A percentile compares a stretch with the other conserved stretches of the same genome.
Evolutionary conservation across 2,797 vertebrate species (phyloP).

Genomic region (Nasua narica): DNA sequence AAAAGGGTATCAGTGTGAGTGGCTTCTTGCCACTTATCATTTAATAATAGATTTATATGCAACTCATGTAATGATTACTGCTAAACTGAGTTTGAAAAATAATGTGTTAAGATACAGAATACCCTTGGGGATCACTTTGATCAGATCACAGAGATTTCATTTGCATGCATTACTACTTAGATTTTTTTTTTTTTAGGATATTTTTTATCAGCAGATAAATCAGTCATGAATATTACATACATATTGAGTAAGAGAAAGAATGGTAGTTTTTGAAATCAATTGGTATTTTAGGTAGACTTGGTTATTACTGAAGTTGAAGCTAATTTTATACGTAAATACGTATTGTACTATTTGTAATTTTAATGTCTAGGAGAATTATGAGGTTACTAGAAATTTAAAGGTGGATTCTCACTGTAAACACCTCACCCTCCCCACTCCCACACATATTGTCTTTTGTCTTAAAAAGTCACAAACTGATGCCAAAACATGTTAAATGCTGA

Average conservation of each 20-base stretch:
- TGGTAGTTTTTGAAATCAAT: background rate
- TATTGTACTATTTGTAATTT: background rate
- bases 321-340: background rate
- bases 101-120: background rate
- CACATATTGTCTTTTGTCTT: background rate
- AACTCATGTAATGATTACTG: background rate
- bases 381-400: background rate
- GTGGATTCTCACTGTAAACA: background rate
- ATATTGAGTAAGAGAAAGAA: background rate
- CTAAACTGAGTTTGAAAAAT: background rate
- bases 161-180: background rate
- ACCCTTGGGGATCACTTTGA: background rate
- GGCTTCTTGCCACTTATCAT: background rate
- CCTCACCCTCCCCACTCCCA: background rate
- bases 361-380: background rate
- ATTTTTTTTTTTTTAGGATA: background rate
- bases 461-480: background rate
- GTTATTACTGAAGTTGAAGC: background rate
- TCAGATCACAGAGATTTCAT: background rate
- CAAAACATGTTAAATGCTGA: background rate
- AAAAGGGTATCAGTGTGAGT: background rate
- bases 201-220: conserved; percentile 9
- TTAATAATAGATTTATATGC: background rate
- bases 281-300: background rate
- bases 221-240: background rate